These are phyloP conservation scores for Phyto melanocephala DNA, from an alignment of 2,888 invertebrate species.

Conservation along the genomic window DNA sequence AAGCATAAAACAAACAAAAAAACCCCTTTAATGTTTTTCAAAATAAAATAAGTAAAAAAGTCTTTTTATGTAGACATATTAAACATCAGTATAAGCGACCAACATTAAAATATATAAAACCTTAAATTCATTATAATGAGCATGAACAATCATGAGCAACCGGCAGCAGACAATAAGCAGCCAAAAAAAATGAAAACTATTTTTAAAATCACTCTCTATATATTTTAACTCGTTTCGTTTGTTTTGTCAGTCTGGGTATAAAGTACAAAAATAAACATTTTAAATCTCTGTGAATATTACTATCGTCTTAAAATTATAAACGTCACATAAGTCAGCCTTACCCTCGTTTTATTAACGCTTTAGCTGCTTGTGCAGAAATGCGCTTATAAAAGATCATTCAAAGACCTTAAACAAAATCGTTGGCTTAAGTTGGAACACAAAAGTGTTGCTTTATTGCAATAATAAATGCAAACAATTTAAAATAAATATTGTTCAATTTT, in stretches of 20 bases:
- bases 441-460: conserved; percentile 15
- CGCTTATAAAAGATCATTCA: background rate
- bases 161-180: conserved; percentile 53
- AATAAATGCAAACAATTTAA: conserved; percentile 3
- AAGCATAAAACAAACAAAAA: conserved; percentile 8
- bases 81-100: background rate
- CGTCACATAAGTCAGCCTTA: conserved; percentile 60
- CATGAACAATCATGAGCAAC: conserved; percentile 45
- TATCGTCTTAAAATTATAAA: conserved; percentile 60
- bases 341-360: conserved; percentile 61
- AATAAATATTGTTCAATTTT: background rate
- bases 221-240: background rate
- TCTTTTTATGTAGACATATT: background rate
- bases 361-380: conserved; percentile 18
- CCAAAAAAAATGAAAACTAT: conserved; percentile 17
- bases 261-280: conserved; percentile 34
- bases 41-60: background rate
- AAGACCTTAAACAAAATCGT: background rate
- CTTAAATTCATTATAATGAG: conserved; percentile 53
- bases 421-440: conserved; percentile 3
- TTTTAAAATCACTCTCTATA: background rate
- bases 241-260: background rate
- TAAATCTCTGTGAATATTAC: conserved; percentile 22
- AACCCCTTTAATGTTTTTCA: background rate
- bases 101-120: conserved; percentile 2